phyloP scores from a whole-genome alignment of 2,888 invertebrate species.

The Chrysomela aeneicollis region DNA sequence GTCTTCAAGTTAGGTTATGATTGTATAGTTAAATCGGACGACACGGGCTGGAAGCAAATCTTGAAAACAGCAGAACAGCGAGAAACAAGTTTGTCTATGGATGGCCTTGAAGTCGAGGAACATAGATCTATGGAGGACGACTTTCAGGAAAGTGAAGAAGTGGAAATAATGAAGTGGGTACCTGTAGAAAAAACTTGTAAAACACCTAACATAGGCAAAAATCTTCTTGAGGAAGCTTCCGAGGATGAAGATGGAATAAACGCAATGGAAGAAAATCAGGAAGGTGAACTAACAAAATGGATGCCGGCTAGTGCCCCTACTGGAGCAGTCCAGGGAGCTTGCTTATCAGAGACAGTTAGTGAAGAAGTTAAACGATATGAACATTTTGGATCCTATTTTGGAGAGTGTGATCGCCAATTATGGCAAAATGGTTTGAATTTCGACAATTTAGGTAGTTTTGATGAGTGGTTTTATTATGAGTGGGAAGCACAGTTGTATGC shows the following conservation, averaged over 20 bases:
- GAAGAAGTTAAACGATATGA: slow-evolving; percentile 29
- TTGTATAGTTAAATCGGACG: slow-evolving; percentile 42
- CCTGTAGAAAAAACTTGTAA: slow-evolving; percentile 36
- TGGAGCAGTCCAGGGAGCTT: neutral
- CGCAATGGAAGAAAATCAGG: neutral
- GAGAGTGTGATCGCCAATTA: slow-evolving; percentile 51
- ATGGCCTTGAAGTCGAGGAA: slow-evolving; percentile 23
- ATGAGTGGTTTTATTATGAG: slow-evolving; percentile 52
- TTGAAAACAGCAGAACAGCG: slow-evolving; percentile 22
- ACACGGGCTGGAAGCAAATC: slow-evolving; percentile 43
- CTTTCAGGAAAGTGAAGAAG: slow-evolving; percentile 7
- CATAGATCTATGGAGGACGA: slow-evolving; percentile 20
- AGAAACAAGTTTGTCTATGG: slow-evolving; percentile 23
- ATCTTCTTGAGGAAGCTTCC: neutral
- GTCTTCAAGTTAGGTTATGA: slow-evolving; percentile 52
- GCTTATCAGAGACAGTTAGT: slow-evolving; percentile 6
- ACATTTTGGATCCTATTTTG: slow-evolving; percentile 48
- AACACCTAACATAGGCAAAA: neutral
- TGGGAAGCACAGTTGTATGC: slow-evolving; percentile 55
- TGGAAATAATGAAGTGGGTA: slow-evolving; percentile 44
- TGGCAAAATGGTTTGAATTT: slow-evolving; percentile 51
- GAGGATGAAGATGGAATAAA: neutral
- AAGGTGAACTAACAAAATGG: slow-evolving; percentile 17
- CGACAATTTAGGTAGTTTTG: slow-evolving; percentile 50
- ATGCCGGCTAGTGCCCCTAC: neutral